phyloP scores from a whole-genome alignment of 2,797 vertebrate species.

The Acanthopagrus latus region DNA sequence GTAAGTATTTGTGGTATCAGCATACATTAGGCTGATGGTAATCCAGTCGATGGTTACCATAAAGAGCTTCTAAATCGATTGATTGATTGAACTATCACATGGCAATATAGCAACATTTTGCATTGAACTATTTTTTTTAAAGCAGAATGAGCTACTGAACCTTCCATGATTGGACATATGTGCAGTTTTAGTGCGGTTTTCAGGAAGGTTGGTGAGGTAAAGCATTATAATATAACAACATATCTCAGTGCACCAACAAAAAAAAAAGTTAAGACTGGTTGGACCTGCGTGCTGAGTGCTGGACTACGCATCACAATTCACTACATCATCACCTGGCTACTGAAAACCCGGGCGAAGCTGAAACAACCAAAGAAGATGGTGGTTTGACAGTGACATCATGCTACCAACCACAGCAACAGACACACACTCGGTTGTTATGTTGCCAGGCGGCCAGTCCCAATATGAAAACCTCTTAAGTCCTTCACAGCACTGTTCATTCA shows the following conservation, averaged over 20 bases:
- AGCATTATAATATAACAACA: neutral
- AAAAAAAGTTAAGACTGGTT: neutral
- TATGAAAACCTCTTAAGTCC: neutral
- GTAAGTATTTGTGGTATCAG: too few relatives aligned
- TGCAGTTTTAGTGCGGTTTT: too few relatives aligned
- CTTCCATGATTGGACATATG: too few relatives aligned
- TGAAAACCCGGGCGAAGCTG: neutral
- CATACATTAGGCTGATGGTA: too few relatives aligned
- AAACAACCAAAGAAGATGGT: neutral
- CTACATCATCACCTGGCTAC: constrained; percentile 12
- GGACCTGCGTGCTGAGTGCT: neutral
- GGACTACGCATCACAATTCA: neutral
- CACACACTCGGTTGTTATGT: constrained; percentile 15
- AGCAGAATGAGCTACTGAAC: too few relatives aligned
- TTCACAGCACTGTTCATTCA: neutral
- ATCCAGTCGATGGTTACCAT: too few relatives aligned
- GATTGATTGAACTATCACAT: too few relatives aligned
- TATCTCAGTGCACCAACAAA: neutral
- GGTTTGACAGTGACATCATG: constrained; percentile 22
- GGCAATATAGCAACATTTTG: too few relatives aligned
- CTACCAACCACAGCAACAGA: constrained; percentile 32
- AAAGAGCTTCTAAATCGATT: too few relatives aligned
- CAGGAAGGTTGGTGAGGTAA: too few relatives aligned
- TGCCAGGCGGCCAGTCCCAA: constrained; percentile 9
- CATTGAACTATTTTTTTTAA: too few relatives aligned